Base-by-base conservation (phyloP, 2,888 invertebrate genomes). In the Hyles lineata region DNA sequence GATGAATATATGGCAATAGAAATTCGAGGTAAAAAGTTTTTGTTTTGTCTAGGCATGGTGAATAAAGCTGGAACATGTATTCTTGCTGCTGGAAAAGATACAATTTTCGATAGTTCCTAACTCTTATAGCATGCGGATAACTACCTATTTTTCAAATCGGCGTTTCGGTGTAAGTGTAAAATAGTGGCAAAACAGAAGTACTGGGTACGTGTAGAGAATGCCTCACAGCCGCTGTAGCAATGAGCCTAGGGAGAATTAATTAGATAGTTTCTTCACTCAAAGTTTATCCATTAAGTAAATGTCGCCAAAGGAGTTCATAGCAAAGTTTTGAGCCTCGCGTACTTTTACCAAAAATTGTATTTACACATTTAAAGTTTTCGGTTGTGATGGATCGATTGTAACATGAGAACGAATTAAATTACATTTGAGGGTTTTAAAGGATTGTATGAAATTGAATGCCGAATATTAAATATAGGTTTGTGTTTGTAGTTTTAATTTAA, bases 261-360 rank as follows among this genome's bases (percentile, higher is more conserved):
- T 87, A 87, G 81, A 82, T 83, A 85, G 76, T 82, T 67, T 67
- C 81, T 81, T 84, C 4, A 32, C 83, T 76, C 80, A 84, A 88
- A 89, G 81, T 85, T 88, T 87, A 87, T 86, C 84, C 83, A 88
- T 87, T 86, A 86, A 78, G 59, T 67, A 50, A 67, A 67, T 67
- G 67, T 23, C 23, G 67, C 67, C 23, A 50, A 43, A 70, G 69
- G 58, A 70, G 61, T 25, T 50, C 50, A 67, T 25, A 50, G 43
- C 23, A 50, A 63, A 67, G 67, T 67, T 67, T 17, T 21, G 15
- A 52, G 70, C 17, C 17, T 8, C 32, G 32, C 15, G 29, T 11
- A 15, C 32, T 55, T 19, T 43, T 43, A 43, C n/a, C 7, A 17
- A 67, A 43, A 67, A 67, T 63, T 61, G 19, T 67, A 50, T 43